Evolutionary conservation across 2,888 invertebrate species (phyloP).

Genomic region (Disparrhopalites patrizii): DNA sequence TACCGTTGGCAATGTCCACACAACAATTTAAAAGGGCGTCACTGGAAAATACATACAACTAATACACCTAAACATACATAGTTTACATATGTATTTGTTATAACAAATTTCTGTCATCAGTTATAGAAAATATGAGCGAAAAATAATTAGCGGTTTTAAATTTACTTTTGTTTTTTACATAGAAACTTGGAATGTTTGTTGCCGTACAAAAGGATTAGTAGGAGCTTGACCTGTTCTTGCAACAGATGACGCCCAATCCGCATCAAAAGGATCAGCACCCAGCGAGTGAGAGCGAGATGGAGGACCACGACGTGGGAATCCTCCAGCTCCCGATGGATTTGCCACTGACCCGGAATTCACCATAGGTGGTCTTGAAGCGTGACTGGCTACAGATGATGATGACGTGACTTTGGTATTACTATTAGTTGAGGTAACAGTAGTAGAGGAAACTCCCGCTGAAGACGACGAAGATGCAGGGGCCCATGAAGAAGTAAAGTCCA

Average conservation of each 20-base stretch:
- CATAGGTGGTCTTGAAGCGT: slow-evolving; percentile 29
- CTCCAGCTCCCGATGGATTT: neutral
- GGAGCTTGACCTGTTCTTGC: slow-evolving; percentile 51
- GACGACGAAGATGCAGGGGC: neutral
- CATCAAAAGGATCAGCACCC: slow-evolving; percentile 72
- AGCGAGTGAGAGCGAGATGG: slow-evolving; percentile 42
- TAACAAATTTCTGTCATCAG: too few species aligned
- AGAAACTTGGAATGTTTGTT: slow-evolving; percentile 49
- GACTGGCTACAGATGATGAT: neutral
- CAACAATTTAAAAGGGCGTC: too few species aligned
- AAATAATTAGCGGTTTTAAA: too few species aligned
- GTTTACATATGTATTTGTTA: too few species aligned
- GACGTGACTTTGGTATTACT: neutral
- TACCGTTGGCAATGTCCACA: too few species aligned
- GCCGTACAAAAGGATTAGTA: slow-evolving; percentile 47
- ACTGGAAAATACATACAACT: too few species aligned
- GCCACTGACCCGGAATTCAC: slow-evolving; percentile 34
- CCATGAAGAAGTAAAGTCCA: too few species aligned
- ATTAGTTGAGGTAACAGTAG: neutral
- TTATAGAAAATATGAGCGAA: too few species aligned
- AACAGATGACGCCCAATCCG: slow-evolving; percentile 72
- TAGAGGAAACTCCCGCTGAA: neutral
- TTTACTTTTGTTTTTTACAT: too few species aligned
- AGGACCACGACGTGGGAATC: slow-evolving; percentile 42
- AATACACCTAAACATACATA: too few species aligned